Base-by-base conservation (phyloP, 2,113 vertebrate genomes). In the Neogobius melanostomus region DNA sequence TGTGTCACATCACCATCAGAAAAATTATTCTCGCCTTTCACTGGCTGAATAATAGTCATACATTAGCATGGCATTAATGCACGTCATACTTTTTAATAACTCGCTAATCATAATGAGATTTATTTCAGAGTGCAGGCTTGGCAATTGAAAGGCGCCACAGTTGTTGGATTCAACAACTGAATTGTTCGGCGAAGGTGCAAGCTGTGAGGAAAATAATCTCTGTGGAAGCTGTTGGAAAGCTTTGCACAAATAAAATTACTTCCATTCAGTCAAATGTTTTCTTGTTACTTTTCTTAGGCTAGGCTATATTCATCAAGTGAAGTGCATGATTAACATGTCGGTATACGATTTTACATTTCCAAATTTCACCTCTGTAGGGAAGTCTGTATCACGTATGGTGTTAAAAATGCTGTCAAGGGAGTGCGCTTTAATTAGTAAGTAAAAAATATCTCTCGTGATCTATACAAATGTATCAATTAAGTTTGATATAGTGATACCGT, bases 1-100 rank as follows among this genome's bases (percentile, higher is more conserved):
- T 77, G 80, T 91, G 91, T 91, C 91, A 91, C 86, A 89, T 91
- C 88, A 80, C 83, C 82, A 88, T 90, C 90, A 87, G 85, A 90
- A 92, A 87, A 87, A 93, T 86, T 87, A 90, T 90, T 90, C 87
- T 82, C 72, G 56, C 77, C 88, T 88, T 88, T 90, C 85, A 85
- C 59, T 82, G 84, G 79, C 72, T 90, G 90, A 91, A 86, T 92
- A 87, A 92, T 91, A 85, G 81, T 83, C 90, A 81, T 81, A 83
- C 86, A 89, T 92, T 90, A 90, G 82, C 81, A 83, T 87, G 54
- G 74, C 85, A 89, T 91, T 91, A 90, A 89, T 87, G 84, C 81
- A 72, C 67, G 48, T 81, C 83, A 71, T 72, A 78, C 75, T 85
- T 88, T 56, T 86, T 85, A 88, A 81, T 76, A 86, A 87, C 84